Evolutionary conservation across 2,113 vertebrate species (phyloP), one percentile per base, ranked within the genome.

Genomic region (Suncus etruscus): DNA sequence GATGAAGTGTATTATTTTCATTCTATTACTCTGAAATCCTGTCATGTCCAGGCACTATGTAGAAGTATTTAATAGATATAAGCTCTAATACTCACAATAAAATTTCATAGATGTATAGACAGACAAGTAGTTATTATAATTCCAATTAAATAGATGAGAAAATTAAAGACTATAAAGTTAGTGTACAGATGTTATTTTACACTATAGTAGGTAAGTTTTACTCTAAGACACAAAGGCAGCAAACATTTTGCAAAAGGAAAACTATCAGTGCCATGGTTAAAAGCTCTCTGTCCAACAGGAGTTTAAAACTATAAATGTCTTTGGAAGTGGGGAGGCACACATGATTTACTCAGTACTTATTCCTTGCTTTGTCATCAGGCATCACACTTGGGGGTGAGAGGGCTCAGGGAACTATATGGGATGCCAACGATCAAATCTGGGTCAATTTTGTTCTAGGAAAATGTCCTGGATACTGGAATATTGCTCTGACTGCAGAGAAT

Each of bases 181-280:
- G 39, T 39, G 39, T 89, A 81, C 22, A 3, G 88, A 50, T 14
- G 25, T 15, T 31, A 51, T 77, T 11, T 12, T 74, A 65, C 5
- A 54, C 31, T 54, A 90, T 72, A 82, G 47, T 6, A 39, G 31
- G 73, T 45, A 12, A 63, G 47, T 77, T 78, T 58, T 20, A 81
- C 29, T 31, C 11, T 84, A 68, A 27, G 45, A 94, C 39, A 39
- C 4, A 61, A 87, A 89, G 77, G 47, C 12, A 82, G 15, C n/a
- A 89, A 86, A 74, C 45, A 63, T 65, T 91, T 73, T 73, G 85
- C 47, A 73, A 39, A 25, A 82, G 39, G 32, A 78, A 92, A 27
- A 16, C 76, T 89, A 72, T 66, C 20, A 82, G 24, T 72, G 11
- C 8, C 68, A 72, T 25, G 47, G 29, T 69, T 81, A 65, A 86